Evolutionary conservation across 2,888 invertebrate genomes (phyloP).

Genomic region (Synanthedon formicaeformis): DNA sequence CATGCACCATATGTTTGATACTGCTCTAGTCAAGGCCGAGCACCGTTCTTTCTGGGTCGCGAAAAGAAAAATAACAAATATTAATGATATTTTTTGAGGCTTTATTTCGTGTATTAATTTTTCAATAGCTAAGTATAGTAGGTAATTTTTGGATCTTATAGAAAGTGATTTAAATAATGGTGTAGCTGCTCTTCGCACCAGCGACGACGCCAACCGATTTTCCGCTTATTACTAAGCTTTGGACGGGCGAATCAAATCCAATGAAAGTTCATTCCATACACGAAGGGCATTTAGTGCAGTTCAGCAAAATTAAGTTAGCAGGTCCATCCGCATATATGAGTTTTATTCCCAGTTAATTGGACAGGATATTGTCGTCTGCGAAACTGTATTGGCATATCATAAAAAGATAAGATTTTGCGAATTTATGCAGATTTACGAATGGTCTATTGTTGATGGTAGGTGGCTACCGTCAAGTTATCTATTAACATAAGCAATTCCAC

Average conservation of each 20-base stretch:
- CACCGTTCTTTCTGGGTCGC: conserved; percentile 16
- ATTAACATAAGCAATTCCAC: too few relatives aligned
- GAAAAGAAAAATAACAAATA: too few relatives aligned
- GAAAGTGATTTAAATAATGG: too few relatives aligned
- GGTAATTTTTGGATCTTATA: too few relatives aligned
- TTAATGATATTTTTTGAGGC: too few relatives aligned
- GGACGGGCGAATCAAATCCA: background rate
- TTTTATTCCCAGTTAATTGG: conserved; percentile 13
- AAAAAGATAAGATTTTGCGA: too few relatives aligned
- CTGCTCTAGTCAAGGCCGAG: conserved; percentile 40
- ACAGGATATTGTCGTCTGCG: conserved; percentile 48
- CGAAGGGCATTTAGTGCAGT: background rate
- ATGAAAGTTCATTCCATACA: background rate
- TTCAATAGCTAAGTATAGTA: too few relatives aligned
- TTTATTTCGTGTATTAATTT: too few relatives aligned
- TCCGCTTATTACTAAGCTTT: conserved; percentile 26
- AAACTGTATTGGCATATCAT: conserved; percentile 4
- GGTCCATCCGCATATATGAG: background rate
- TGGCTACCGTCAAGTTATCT: too few relatives aligned
- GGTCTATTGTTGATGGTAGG: too few relatives aligned
- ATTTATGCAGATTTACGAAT: too few relatives aligned
- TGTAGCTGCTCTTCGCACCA: conserved; percentile 28
- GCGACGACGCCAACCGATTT: conserved; percentile 25
- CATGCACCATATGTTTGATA: conserved; percentile 36
- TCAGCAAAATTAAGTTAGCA: background rate